Evolutionary conservation across 2,113 vertebrate genomes (phyloP), one percentile per base, ranked within the genome.

Genomic region (Cyanoramphus novaezelandiae): DNA sequence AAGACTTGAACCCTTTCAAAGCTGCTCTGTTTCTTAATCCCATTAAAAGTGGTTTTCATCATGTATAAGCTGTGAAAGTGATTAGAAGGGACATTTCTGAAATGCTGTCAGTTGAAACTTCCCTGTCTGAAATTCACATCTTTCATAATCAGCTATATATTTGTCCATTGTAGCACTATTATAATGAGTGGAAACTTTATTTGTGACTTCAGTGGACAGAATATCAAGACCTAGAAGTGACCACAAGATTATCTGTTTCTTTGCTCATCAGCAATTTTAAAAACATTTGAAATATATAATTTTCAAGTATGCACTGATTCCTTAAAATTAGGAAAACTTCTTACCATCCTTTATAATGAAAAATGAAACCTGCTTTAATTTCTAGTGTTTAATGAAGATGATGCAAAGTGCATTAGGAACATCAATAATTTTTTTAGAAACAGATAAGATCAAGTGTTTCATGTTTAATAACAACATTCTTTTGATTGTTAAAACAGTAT

Each of bases 31-130:
- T 95, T 93, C 65, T 62, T 82, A 93, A 90, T 71, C 75, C 91
- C 23, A 53, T 96, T 95, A 74, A 87, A 92, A 96, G 24, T 64
- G 21, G 71, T 97, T 97, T 57, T 94, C 60, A 43, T 83, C 78
- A 46, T 72, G 57, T 72, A 55, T 57, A 95, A 96, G 31, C 43
- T 82, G 44, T 81, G 86, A 91, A 90, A 90, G 65, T 94, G 65
- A 96, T 97, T 96, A 95, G 94, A 98, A 91, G 55, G n/a, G 43
- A 93, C 86, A 71, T 60, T 94, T 59, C 37, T 90, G 68, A 92
- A 68, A 69, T 23, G 25, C 60, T 76, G 47, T 44, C 67, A 65
- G 43, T 12, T 91, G 43, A 88, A 92, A 64, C 11, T 53, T 91
- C 29, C 28, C 79, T 79, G 27, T 44, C 86, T 68, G 72, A 95